These are phyloP conservation scores for Paracentrotus lividus DNA, from an alignment of 53 echinoderm and acorn worm species.

Conservation along the genomic window DNA sequence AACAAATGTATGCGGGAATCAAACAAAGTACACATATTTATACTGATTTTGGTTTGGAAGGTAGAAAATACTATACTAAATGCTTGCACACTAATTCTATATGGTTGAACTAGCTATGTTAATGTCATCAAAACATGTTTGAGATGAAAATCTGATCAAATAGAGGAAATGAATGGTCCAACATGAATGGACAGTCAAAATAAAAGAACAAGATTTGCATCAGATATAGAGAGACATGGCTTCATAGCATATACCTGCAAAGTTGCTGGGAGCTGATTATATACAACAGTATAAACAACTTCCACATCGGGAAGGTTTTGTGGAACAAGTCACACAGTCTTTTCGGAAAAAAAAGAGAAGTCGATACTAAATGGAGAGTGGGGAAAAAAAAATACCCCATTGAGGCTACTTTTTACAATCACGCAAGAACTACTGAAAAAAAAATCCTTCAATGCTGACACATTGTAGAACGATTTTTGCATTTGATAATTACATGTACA, in stretches of 20 bases:
- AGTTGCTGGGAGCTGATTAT: neutral
- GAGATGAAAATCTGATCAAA: neutral
- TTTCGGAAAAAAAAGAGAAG: neutral
- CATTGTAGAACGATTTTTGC: slow-evolving; percentile 29
- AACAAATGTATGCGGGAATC: neutral
- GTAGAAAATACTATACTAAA: neutral
- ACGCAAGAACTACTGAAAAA: neutral
- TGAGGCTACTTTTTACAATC: slow-evolving; percentile 11
- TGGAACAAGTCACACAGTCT: neutral
- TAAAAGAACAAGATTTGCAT: neutral
- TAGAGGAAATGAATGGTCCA: neutral
- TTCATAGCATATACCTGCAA: neutral
- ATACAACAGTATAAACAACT: neutral
- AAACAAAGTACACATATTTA: neutral
- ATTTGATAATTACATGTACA: slow-evolving; percentile 50
- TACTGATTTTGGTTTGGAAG: neutral
- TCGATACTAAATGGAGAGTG: neutral
- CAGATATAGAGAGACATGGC: neutral
- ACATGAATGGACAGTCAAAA: neutral
- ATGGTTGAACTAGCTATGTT: neutral
- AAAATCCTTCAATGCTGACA: slow-evolving; percentile 3
- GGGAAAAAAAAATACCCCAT: slow-evolving; percentile 7
- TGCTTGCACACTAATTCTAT: neutral
- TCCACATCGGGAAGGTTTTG: neutral
- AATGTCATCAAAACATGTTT: neutral